Percentiles rank a stretch among this genome's conserved stretches.
Evolutionary conservation across 2,888 invertebrate genomes (phyloP).

Genomic region (Hyles lineata): DNA sequence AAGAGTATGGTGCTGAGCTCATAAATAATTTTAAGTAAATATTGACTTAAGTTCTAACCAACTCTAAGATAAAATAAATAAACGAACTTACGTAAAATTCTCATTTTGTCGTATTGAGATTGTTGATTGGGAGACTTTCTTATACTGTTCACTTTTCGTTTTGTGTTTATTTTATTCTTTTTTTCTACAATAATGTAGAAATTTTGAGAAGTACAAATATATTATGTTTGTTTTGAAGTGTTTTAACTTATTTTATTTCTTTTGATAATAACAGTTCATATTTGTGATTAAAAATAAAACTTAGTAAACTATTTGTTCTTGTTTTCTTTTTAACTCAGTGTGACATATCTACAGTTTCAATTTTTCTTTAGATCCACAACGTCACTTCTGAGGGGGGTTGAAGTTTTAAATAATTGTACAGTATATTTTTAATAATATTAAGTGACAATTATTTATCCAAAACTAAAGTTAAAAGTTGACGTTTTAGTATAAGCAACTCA

Average conservation of each 20-base stretch:
- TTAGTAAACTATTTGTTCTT: conserved; percentile 27
- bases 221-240: not conserved
- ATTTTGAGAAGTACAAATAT: conserved; percentile 6
- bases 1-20: conserved; percentile 1
- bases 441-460: conserved; percentile 23
- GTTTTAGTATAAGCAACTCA: conserved; percentile 19
- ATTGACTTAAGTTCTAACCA: conserved; percentile 10
- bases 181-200: conserved; percentile 16
- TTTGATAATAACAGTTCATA: too few relatives aligned
- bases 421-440: conserved; percentile 25
- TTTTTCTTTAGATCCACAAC: conserved; percentile 27
- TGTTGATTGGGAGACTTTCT: conserved; percentile 14
- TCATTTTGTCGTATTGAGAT: conserved; percentile 24
- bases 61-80: not conserved
- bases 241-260: too few relatives aligned
- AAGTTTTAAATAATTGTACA: conserved; percentile 18
- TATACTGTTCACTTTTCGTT: conserved; percentile 21
- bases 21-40: conserved; percentile 4
- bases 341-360: conserved; percentile 25
- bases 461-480: conserved; percentile 28
- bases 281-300: conserved; percentile 26
- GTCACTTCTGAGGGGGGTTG: conserved; percentile 28
- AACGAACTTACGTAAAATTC: conserved; percentile 12
- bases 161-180: not conserved
- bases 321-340: conserved; percentile 27